These are phyloP conservation scores for Podiceps cristatus DNA, from an alignment of 2,113 vertebrate genomes.

Conservation along the genomic window DNA sequence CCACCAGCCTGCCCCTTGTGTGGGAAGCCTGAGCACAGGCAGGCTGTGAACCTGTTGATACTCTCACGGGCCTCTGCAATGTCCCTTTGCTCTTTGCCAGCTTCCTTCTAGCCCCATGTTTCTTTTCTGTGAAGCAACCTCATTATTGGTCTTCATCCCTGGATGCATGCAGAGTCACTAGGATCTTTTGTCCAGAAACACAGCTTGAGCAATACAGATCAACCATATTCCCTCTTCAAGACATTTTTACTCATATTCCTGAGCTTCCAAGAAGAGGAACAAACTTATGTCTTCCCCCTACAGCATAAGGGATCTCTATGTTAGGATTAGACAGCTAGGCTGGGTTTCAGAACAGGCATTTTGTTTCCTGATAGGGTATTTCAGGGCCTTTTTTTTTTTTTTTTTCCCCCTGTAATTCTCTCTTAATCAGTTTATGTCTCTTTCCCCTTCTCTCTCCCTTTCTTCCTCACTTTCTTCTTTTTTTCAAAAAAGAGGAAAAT, in stretches of 20 bases:
- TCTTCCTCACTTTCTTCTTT: neutral
- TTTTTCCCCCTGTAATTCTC: fast-evolving
- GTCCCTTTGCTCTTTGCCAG: neutral
- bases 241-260: neutral
- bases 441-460: neutral
- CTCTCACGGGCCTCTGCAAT: neutral
- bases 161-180: neutral
- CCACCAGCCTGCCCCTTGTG: neutral
- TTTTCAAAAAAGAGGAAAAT: neutral
- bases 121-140: neutral
- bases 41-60: neutral
- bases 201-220: neutral
- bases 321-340: neutral
- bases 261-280: neutral
- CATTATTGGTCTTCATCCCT: neutral
- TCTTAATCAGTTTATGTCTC: neutral
- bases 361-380: neutral
- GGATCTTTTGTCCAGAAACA: neutral
- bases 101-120: neutral
- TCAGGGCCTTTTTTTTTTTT: neutral
- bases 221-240: neutral
- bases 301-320: neutral
- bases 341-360: neutral
- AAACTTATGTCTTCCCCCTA: neutral
- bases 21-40: neutral